Conservation (phyloP, 2,888 invertebrate species). For the Caenorhabditis sp. region DNA sequence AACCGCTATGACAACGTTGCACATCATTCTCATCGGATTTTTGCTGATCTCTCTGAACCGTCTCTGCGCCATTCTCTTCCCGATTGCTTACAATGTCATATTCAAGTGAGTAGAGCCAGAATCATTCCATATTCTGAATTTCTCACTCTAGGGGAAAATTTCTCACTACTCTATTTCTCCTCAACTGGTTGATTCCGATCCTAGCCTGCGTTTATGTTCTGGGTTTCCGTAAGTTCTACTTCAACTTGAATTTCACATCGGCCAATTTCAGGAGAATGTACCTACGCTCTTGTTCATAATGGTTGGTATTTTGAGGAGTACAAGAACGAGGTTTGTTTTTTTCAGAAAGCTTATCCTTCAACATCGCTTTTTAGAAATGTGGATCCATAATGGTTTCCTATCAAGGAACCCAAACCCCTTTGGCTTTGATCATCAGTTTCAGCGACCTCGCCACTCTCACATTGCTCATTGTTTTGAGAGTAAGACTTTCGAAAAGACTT, state of each 20-base stretch:
- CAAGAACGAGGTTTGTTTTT: slow-evolving; percentile 16
- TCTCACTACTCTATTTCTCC: not conserved
- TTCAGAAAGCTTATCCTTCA: not conserved
- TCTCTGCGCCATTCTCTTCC: slow-evolving; percentile 37
- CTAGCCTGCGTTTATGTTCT: not conserved
- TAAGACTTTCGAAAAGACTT: not conserved
- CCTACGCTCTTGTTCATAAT: slow-evolving; percentile 11
- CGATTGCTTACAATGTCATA: slow-evolving; percentile 27
- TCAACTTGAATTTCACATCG: not conserved
- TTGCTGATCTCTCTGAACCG: slow-evolving; percentile 40
- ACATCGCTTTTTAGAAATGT: slow-evolving; percentile 21
- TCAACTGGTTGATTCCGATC: slow-evolving; percentile 23
- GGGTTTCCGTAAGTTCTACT: slow-evolving; percentile 17
- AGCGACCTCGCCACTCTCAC: slow-evolving; percentile 7
- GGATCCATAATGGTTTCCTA: slow-evolving; percentile 3
- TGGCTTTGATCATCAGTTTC: not conserved
- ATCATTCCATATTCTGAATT: too few relatives aligned
- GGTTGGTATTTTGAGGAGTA: slow-evolving; percentile 35
- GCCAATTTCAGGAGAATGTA: slow-evolving; percentile 27
- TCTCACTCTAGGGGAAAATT: slow-evolving; percentile 22
- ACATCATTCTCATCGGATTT: slow-evolving; percentile 39
- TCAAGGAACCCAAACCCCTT: not conserved
- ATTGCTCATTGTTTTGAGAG: slow-evolving; percentile 21
- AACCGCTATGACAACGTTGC: slow-evolving; percentile 9
- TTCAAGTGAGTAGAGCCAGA: slow-evolving; percentile 4